Conservation (phyloP, 2,888 invertebrate genomes). For the Machimus atricapillus region DNA sequence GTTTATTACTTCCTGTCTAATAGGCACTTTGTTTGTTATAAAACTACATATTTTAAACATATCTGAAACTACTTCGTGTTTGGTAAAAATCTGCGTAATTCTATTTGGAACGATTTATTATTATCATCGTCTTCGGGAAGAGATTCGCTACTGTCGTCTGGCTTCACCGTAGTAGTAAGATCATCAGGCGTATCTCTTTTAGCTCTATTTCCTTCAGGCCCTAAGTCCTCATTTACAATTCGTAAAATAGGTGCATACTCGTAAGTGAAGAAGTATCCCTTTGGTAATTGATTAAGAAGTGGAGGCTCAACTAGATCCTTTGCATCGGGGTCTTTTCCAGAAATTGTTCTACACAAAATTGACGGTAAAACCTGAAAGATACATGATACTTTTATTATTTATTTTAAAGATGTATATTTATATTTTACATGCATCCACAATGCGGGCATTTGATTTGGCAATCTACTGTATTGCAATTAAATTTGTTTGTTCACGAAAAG, state of each 20-base stretch:
- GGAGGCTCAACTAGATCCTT: background rate
- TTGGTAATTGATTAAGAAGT: background rate
- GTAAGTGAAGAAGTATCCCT: background rate
- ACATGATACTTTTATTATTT: background rate
- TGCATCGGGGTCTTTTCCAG: background rate
- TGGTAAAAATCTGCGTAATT: background rate
- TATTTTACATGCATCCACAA: background rate
- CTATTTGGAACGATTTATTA: background rate
- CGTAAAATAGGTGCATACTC: background rate
- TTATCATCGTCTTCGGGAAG: background rate
- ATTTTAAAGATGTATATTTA: background rate
- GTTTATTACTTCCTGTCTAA: too few species aligned
- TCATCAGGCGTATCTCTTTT: background rate
- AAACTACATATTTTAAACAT: background rate
- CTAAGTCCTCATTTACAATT: background rate
- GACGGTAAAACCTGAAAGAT: background rate
- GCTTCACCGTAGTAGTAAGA: background rate
- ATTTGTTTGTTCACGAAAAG: too few species aligned
- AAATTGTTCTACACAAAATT: background rate
- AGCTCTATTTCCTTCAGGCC: background rate
- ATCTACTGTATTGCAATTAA: background rate
- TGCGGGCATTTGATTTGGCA: too few species aligned
- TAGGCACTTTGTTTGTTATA: too few species aligned
- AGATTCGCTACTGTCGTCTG: background rate
- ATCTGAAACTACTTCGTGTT: background rate